phyloP scores from a whole-genome alignment of 2,113 vertebrate genomes.

The Talpa occidentalis region DNA sequence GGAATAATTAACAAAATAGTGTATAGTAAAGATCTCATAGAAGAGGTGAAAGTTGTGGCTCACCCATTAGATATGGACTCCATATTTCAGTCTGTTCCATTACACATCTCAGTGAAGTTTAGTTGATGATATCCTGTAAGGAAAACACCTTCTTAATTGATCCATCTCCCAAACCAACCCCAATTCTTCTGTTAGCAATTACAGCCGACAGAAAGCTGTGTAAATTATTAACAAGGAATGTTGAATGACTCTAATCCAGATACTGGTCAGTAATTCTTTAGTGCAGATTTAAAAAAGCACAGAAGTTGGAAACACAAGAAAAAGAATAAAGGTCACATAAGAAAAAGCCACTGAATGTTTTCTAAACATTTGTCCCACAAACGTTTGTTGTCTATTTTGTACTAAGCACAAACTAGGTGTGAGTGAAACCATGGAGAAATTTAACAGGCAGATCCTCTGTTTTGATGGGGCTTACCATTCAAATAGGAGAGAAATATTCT shows the following conservation, averaged over 20 bases:
- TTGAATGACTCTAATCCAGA: neutral
- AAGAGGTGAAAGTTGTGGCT: neutral
- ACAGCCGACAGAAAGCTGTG: constrained; percentile 12
- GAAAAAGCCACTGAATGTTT: neutral
- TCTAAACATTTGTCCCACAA: neutral
- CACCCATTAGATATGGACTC: neutral
- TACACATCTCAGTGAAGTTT: neutral
- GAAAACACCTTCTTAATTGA: neutral
- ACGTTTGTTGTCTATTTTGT: neutral
- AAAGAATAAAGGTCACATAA: neutral
- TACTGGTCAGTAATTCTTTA: neutral
- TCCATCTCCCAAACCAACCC: neutral
- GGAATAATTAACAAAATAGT: neutral
- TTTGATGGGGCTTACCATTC: neutral
- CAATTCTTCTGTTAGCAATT: constrained; percentile 8
- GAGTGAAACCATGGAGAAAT: neutral
- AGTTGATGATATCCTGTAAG: neutral
- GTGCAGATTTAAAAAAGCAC: neutral
- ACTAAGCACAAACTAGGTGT: neutral
- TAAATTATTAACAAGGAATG: constrained; percentile 10
- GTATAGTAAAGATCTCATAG: neutral
- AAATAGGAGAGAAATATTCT: neutral
- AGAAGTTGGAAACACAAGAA: neutral
- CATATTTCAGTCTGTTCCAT: neutral
- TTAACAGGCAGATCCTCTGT: neutral